These are phyloP conservation scores for Saturnia pavonia DNA, from an alignment of 2,888 invertebrate genomes.

Conservation along the genomic window DNA sequence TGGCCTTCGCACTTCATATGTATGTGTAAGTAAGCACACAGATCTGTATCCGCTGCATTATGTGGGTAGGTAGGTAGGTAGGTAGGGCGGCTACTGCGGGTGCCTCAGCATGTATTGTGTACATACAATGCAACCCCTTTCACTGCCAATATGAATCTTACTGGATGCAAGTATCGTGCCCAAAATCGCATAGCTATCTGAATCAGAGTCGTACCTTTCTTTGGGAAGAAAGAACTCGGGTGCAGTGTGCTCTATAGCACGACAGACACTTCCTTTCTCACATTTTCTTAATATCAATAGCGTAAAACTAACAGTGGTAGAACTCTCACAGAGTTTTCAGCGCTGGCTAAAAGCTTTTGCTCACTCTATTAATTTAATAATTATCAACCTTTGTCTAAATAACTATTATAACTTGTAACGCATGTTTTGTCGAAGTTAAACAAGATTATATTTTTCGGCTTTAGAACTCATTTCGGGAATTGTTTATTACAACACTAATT, in stretches of 20 bases:
- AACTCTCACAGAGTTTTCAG: slow-evolving; percentile 73
- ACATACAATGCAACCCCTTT: slow-evolving; percentile 64
- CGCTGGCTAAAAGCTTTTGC: slow-evolving; percentile 51
- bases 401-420: not conserved
- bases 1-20: slow-evolving; percentile 75
- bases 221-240: slow-evolving; percentile 65
- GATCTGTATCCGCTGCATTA: slow-evolving; percentile 80
- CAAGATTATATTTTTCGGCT: not conserved
- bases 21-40: slow-evolving; percentile 77
- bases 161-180: slow-evolving; percentile 54
- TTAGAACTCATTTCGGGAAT: not conserved
- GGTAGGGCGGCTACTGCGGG: slow-evolving; percentile 77
- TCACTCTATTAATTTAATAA: slow-evolving; percentile 42
- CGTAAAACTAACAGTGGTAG: slow-evolving; percentile 64
- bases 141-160: slow-evolving; percentile 75
- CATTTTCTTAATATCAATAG: slow-evolving; percentile 78
- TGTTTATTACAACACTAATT: slow-evolving; percentile 7
- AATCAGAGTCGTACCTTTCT: slow-evolving; percentile 58
- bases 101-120: slow-evolving; percentile 59
- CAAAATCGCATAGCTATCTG: slow-evolving; percentile 58
- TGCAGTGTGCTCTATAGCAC: slow-evolving; percentile 67
- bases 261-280: slow-evolving; percentile 80
- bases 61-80: slow-evolving; percentile 77
- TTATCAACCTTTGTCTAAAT: slow-evolving; percentile 28
- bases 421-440: not conserved